These are phyloP conservation scores for Lutraria lutraria DNA, from an alignment of 2,888 invertebrate species.

Conservation along the genomic window DNA sequence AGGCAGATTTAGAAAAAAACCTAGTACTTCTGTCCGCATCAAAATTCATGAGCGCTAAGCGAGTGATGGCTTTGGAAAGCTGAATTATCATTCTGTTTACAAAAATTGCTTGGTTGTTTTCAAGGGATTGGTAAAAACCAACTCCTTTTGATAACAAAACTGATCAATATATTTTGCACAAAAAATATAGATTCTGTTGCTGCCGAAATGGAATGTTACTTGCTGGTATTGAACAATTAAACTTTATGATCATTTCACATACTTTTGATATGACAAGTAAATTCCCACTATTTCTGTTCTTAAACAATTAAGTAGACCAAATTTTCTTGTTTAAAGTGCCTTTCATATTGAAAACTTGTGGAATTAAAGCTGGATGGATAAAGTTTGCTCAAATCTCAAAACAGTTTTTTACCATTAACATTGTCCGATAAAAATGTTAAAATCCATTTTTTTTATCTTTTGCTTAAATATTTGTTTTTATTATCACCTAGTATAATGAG, in stretches of 20 bases:
- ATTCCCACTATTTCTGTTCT: neutral
- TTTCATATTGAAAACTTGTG: neutral
- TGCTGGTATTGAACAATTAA: neutral
- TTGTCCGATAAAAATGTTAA: neutral
- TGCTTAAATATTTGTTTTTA: slow-evolving; percentile 19
- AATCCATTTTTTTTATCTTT: neutral
- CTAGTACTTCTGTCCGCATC: too few relatives aligned
- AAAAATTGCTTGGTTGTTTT: too few relatives aligned
- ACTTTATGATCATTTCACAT: neutral
- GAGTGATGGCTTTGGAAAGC: too few relatives aligned
- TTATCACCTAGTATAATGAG: neutral
- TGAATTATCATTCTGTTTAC: too few relatives aligned
- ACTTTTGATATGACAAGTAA: neutral
- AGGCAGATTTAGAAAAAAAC: too few relatives aligned
- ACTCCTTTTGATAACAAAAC: too few relatives aligned
- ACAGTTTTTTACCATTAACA: neutral
- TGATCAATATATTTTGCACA: too few relatives aligned
- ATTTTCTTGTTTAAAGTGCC: neutral
- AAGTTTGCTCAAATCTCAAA: neutral
- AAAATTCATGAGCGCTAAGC: too few relatives aligned
- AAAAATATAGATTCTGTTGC: neutral
- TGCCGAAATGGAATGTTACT: neutral
- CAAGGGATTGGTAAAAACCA: too few relatives aligned
- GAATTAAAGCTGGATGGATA: neutral
- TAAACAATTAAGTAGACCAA: too few relatives aligned